These are phyloP conservation scores for Liparis tanakae DNA, from an alignment of 2,797 vertebrate species.

Conservation along the genomic window DNA sequence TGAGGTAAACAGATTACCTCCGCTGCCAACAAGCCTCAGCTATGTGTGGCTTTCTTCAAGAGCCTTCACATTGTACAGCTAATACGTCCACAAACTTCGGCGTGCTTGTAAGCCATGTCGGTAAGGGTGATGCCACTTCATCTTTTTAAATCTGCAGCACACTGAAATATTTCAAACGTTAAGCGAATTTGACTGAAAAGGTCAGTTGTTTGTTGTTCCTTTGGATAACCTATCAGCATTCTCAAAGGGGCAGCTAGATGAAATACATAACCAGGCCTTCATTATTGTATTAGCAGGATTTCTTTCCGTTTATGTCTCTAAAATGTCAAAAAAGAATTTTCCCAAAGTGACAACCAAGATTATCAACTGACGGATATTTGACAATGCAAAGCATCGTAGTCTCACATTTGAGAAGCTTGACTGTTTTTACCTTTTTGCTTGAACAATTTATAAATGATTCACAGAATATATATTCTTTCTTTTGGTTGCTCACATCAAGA, in stretches of 20 bases:
- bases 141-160: slow-evolving; percentile 36
- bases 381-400: not conserved
- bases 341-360: not conserved
- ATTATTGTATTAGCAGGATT: not conserved
- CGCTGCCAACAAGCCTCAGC: slow-evolving; percentile 37
- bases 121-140: slow-evolving; percentile 21
- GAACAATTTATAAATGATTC: not conserved
- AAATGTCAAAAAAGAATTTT: not conserved
- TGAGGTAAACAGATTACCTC: slow-evolving; percentile 52
- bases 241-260: not conserved
- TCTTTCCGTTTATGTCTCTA: not conserved
- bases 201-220: not conserved
- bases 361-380: not conserved
- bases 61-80: slow-evolving; percentile 30
- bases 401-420: not conserved
- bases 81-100: slow-evolving; percentile 37
- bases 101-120: slow-evolving; percentile 18
- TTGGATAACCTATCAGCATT: not conserved
- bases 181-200: slow-evolving; percentile 24
- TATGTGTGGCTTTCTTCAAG: slow-evolving; percentile 27
- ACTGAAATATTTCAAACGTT: slow-evolving; percentile 9
- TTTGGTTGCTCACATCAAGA: not conserved
- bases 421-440: not conserved
- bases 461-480: not conserved
- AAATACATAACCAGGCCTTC: not conserved